These are phyloP conservation scores for Neolamprologus tretocephalus DNA, from an alignment of 2,113 vertebrate genomes.

Conservation along the genomic window DNA sequence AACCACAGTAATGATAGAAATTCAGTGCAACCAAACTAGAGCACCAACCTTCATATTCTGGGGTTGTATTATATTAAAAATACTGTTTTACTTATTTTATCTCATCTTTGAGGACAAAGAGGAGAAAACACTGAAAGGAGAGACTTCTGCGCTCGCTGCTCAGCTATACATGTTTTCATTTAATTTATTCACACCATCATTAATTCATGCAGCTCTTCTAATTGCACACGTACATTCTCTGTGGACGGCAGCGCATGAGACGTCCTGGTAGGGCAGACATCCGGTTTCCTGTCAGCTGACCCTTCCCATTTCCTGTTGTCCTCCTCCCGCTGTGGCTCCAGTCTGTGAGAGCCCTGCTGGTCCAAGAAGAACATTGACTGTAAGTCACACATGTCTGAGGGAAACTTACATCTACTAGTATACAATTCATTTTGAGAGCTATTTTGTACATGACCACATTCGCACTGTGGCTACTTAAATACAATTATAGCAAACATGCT, in stretches of 20 bases:
- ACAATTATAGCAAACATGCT: background rate
- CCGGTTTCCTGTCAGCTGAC: slow-evolving; percentile 73
- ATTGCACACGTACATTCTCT: slow-evolving; percentile 74
- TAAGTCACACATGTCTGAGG: background rate
- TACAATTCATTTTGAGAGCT: background rate
- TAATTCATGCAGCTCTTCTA: background rate
- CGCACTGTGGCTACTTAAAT: background rate
- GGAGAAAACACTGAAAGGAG: background rate
- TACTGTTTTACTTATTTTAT: background rate
- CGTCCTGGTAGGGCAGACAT: slow-evolving; percentile 45
- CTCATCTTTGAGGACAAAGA: background rate
- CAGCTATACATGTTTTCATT: background rate
- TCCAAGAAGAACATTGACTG: background rate
- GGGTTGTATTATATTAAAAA: background rate
- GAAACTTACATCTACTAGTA: background rate
- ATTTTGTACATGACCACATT: background rate
- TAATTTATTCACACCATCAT: background rate
- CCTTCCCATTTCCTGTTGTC: slow-evolving; percentile 75
- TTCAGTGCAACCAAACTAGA: background rate
- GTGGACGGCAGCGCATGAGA: slow-evolving; percentile 70
- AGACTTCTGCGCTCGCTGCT: background rate
- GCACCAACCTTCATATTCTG: background rate
- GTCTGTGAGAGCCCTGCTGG: slow-evolving; percentile 57
- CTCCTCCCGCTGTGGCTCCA: slow-evolving; percentile 65
- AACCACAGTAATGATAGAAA: background rate